Percentiles rank a stretch among this genome's conserved stretches.
Evolutionary conservation across 2,113 vertebrate species (phyloP).

Genomic region (Chamaea fasciata): DNA sequence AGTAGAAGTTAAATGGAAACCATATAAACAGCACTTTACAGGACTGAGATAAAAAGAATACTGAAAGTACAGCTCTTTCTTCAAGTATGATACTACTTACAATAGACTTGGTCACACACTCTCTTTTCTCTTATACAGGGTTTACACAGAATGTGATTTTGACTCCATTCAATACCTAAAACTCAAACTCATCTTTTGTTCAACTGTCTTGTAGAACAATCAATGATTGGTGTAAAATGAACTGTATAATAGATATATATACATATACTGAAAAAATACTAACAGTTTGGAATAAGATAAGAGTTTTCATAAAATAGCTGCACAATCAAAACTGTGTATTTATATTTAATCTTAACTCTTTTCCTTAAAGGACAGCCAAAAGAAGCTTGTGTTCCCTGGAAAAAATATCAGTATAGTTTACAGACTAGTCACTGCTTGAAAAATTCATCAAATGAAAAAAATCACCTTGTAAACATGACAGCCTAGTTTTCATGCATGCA

Average conservation of each 20-base stretch:
- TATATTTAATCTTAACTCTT: background rate
- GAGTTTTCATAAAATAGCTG: background rate
- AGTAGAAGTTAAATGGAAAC: background rate
- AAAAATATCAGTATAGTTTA: background rate
- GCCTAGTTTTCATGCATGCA: constrained; percentile 32
- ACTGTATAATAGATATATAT: background rate
- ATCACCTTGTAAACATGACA: constrained; percentile 62
- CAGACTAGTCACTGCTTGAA: constrained; percentile 2
- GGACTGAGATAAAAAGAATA: background rate
- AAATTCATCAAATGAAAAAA: constrained; percentile 48
- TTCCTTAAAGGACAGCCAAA: background rate
- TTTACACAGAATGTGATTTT: background rate
- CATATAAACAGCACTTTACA: background rate
- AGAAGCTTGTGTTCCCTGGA: background rate
- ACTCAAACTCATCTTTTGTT: background rate
- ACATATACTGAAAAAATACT: background rate
- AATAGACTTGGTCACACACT: background rate
- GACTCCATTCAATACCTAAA: background rate
- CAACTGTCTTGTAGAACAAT: background rate
- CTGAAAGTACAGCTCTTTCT: background rate
- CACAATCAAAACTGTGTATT: background rate
- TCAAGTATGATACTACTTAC: background rate
- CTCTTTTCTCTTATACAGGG: background rate
- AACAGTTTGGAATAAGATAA: background rate
- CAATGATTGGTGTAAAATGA: background rate